Base-by-base conservation (phyloP, 2,888 invertebrate species). In the Hirudinaria manillensis region DNA sequence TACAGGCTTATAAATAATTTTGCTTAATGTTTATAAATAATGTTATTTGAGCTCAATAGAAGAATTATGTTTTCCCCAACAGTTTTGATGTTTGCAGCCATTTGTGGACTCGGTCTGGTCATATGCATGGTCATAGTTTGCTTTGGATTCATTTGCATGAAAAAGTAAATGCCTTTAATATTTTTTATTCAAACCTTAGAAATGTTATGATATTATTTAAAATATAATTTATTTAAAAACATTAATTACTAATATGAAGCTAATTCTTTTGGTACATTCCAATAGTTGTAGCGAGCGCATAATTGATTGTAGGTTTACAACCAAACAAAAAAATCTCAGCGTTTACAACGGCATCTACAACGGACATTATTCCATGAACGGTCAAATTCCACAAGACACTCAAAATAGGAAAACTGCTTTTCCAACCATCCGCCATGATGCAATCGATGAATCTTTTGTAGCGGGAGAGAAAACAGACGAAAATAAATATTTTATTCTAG, bases 401-500 rank as follows among this genome's bases (percentile, higher is more conserved):
- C 61, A 61, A 29, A 10, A 61, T 4, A n/a, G 29, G 29, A 27
- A 24, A 61, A 61, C 61, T 61, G 1, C 6, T 16, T 61, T 27
- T 61, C 61, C 61, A 7, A 29, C 24, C 2, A 61, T 27, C 24
- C 29, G 4, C 6, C 29, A 16, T 29, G 61, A 61, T 61, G 61
- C 24, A 7, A 61, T 24, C 19, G 29, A 13, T 61, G 29, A 45
- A 6, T 45, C 45, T 16, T 45, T 45, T 45, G 16, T 16, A 45
- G 45, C 45, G 45, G 45, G 45, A 45, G 45, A 45, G 45, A 45
- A 61, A 61, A 27, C 61, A 29, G 61, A 61, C n/a, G 61, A 61
- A 61, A 61, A 61, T n/a, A 61, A 61, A 61, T 61, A 61, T 61
- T 61, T 61, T 61, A 61, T 61, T 61, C 19, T 61, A 6, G 61